Conservation (phyloP, 2,888 invertebrate species). For the Petrolisthes manimaculis region DNA sequence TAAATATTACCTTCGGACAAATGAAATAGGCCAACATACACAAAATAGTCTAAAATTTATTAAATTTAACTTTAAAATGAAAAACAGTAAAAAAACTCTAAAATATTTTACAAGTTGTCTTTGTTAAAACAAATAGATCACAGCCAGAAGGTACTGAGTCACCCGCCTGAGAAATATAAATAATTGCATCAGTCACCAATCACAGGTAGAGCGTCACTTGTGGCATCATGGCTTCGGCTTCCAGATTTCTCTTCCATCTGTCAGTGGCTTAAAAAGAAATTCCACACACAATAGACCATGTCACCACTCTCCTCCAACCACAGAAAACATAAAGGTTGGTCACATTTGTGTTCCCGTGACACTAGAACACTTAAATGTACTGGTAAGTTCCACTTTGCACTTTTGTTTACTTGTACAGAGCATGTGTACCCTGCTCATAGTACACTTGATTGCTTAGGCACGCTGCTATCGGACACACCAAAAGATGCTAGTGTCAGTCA, state of each 20-base stretch:
- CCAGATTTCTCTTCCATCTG: neutral
- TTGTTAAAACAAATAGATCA: conserved; percentile 39
- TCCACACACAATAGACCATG: too few relatives aligned
- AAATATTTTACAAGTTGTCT: conserved; percentile 35
- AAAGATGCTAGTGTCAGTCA: too few relatives aligned
- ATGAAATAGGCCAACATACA: conserved; percentile 50
- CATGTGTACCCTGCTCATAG: conserved; percentile 4
- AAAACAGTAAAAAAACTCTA: conserved; percentile 44
- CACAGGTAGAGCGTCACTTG: conserved; percentile 53
- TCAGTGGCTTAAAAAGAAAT: neutral
- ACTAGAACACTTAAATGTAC: too few relatives aligned
- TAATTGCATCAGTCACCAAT: conserved; percentile 24
- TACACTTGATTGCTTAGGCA: conserved; percentile 43
- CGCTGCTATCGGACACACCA: conserved; percentile 6
- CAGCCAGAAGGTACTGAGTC: conserved; percentile 60
- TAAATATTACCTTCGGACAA: conserved; percentile 47
- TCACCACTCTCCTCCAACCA: too few relatives aligned
- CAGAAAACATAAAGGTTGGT: too few relatives aligned
- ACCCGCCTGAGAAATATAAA: conserved; percentile 47
- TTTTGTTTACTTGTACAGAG: neutral
- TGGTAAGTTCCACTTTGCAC: neutral
- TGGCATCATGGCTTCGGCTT: conserved; percentile 27
- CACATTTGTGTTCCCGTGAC: too few relatives aligned
- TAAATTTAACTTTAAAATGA: conserved; percentile 37
- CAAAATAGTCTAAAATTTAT: conserved; percentile 59